phyloP scores from a whole-genome alignment of 53 echinoderm and acorn worm species.

The Mesocentrotus franciscanus region DNA sequence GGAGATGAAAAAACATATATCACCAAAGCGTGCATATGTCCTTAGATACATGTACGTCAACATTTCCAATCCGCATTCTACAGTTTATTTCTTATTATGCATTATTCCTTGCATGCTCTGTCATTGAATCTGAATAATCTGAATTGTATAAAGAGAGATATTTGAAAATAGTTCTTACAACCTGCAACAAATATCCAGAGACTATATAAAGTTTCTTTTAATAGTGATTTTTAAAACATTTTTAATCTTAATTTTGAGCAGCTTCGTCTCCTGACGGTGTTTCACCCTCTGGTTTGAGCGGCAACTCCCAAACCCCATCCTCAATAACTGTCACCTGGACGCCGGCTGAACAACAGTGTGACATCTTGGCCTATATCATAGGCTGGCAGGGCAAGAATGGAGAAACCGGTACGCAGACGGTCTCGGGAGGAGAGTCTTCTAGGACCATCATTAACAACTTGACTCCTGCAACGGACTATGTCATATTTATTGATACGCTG shows the following conservation, averaged over 20 bases:
- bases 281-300: background rate
- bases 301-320: slow-evolving; percentile 27
- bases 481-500: slow-evolving; percentile 43
- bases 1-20: too few relatives aligned
- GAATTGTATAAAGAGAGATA: too few relatives aligned
- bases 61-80: too few relatives aligned
- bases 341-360: slow-evolving; percentile 21
- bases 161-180: background rate
- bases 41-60: too few relatives aligned
- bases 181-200: background rate
- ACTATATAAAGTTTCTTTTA: background rate
- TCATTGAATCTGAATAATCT: too few relatives aligned
- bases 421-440: background rate
- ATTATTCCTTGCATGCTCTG: too few relatives aligned
- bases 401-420: slow-evolving; percentile 17
- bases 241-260: background rate
- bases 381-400: slow-evolving; percentile 49
- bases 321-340: slow-evolving; percentile 30
- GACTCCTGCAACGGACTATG: slow-evolving; percentile 7
- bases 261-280: background rate
- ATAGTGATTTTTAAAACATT: background rate
- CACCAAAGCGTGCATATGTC: too few relatives aligned
- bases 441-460: slow-evolving; percentile 7
- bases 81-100: too few relatives aligned
- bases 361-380: slow-evolving; percentile 45